Conservation (phyloP, 2,797 vertebrate genomes). For the Neosalanx taihuensis region DNA sequence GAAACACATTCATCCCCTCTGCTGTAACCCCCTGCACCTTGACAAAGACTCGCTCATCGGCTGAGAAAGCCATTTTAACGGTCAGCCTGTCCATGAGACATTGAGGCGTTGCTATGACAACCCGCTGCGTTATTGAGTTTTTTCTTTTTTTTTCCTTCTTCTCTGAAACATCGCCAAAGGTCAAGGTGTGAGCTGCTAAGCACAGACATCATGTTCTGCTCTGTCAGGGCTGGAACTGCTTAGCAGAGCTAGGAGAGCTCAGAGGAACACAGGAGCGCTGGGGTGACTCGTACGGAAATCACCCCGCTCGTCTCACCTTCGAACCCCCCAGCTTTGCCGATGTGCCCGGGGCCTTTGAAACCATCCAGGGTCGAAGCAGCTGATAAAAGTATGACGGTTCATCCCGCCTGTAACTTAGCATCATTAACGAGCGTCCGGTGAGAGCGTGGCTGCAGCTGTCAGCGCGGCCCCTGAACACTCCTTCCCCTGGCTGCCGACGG, state of each 20-base stretch:
- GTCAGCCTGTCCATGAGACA: not conserved
- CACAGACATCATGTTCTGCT: constrained; percentile 26
- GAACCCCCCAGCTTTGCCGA: not conserved
- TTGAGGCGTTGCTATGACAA: constrained; percentile 32
- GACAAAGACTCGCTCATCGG: not conserved
- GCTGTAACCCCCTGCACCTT: not conserved
- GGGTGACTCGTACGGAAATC: too few relatives aligned
- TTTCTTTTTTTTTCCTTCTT: not conserved
- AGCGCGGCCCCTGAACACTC: not conserved
- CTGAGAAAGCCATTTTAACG: not conserved
- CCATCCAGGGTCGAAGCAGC: constrained; percentile 3
- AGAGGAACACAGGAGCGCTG: constrained; percentile 10
- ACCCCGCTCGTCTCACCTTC: not conserved
- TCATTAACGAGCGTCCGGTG: constrained; percentile 36
- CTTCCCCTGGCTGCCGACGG: not conserved
- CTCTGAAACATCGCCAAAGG: constrained; percentile 16
- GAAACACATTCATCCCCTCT: not conserved
- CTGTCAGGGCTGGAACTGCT: constrained; percentile 5
- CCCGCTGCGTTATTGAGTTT: constrained; percentile 14
- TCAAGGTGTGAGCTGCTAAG: constrained; percentile 23
- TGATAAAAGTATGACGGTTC: constrained; percentile 22
- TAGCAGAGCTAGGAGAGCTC: not conserved
- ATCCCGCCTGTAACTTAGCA: constrained; percentile 25
- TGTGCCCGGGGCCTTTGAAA: constrained; percentile 7
- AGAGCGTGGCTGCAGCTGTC: constrained; percentile 28